Base-by-base conservation (phyloP, 2,113 vertebrate species). In the Syngnathus typhle region DNA sequence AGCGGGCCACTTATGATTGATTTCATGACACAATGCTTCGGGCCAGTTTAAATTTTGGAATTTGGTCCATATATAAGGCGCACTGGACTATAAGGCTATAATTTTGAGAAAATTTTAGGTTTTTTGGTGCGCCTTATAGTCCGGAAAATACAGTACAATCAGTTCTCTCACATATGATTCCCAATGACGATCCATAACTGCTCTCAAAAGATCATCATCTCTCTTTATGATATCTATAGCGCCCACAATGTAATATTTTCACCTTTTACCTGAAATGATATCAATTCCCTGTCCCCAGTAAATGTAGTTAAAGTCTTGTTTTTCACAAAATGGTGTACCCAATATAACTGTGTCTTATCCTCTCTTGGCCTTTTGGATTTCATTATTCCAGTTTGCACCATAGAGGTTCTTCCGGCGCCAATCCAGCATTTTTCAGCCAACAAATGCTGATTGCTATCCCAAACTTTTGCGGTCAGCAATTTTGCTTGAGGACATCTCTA, bases 401-500 rank as follows among this genome's bases (percentile, higher is more conserved):
- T 27, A 46, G 38, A 72, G 21, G n/a, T 39, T 18, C 27, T 58
- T 68, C 16, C 16, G 21, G 69, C 41, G 54, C 27, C 32, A 63
- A 43, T 60, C 47, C 44, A 41, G 51, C 32, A 47, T 59, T 39
- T 23, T 41, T 51, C 43, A 60, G 38, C 9, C 37, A 41, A 39
- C 3, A 15, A 59, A 54, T 47, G 38, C 59, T 60, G 38, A 67
- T 75, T 46, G 54, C 52, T 38, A 36, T 63, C 54, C 46, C 41
- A 58, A 23, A 63, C 27, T 4, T 2, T 21, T 61, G 37, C 18
- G 58, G 60, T 75, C 64, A 71, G 60, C 64, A 21, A 38, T 49
- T 70, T 65, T 23, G 32, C 51, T 58, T 38, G 4, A 75, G 32
- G 54, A 21, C 49, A 59, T 65, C 59, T 67, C 52, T 27, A 47